These are phyloP conservation scores for Melospiza melodia DNA, from an alignment of 2,113 vertebrate species.

Conservation along the genomic window DNA sequence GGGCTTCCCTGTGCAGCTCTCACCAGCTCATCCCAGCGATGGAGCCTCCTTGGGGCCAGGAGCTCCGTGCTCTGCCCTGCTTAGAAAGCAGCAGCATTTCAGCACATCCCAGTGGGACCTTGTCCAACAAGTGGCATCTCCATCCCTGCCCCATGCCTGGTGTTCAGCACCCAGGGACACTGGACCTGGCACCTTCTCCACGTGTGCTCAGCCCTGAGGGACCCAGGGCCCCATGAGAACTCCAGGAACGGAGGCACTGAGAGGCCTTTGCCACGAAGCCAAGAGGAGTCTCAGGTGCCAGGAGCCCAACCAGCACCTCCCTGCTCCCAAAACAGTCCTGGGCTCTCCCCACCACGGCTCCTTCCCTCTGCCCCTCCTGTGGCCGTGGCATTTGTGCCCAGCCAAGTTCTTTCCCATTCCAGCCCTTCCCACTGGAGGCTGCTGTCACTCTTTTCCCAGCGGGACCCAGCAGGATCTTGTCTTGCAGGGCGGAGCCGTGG, in stretches of 20 bases:
- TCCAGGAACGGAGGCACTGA: background rate
- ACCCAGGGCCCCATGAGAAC: fast-evolving
- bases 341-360: background rate
- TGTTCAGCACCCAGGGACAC: background rate
- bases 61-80: background rate
- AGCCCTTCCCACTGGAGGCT: fast-evolving
- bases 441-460: fast-evolving
- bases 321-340: background rate
- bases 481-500: background rate
- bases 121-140: background rate
- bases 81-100: background rate
- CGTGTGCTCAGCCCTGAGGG: fast-evolving
- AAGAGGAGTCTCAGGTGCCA: background rate
- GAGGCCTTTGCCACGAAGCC: background rate
- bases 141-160: background rate
- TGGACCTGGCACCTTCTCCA: background rate
- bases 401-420: background rate
- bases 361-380: background rate
- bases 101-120: background rate
- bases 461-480: background rate
- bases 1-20: background rate
- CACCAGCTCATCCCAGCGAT: background rate
- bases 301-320: fast-evolving
- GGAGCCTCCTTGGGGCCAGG: background rate
- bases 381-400: background rate